Percentiles rank a stretch among this genome's conserved stretches.
Conservation (phyloP, 2,113 vertebrate species). For the Mirza zaza region DNA sequence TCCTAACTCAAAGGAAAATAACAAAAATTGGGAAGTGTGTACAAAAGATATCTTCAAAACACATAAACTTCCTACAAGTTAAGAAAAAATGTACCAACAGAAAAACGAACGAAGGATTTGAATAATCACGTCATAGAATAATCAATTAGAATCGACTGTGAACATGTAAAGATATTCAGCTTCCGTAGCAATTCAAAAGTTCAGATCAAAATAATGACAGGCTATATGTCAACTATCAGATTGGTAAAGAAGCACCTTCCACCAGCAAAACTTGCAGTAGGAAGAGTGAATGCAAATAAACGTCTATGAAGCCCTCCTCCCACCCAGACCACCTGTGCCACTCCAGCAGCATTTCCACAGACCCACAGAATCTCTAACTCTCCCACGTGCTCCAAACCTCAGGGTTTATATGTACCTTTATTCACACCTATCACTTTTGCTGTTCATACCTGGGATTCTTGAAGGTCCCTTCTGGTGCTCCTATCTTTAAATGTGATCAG, state of each 20-base stretch:
- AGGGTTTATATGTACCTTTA: background rate
- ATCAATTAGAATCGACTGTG: background rate
- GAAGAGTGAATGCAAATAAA: background rate
- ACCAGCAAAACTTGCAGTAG: background rate
- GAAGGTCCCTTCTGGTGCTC: background rate
- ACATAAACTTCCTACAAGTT: background rate
- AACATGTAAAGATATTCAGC: background rate
- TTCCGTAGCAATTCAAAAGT: background rate
- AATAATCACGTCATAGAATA: background rate
- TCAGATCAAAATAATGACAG: background rate
- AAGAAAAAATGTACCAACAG: background rate
- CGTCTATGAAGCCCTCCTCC: background rate
- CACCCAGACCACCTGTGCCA: background rate
- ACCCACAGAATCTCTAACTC: background rate
- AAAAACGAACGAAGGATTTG: background rate
- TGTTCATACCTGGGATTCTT: background rate
- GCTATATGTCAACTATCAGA: background rate
- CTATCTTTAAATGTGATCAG: background rate
- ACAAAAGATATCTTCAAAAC: background rate
- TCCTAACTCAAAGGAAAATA: background rate
- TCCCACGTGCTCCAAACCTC: background rate
- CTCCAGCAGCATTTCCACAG: too few species aligned
- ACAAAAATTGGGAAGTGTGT: background rate
- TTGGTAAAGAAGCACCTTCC: background rate
- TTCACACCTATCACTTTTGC: background rate